Evolutionary conservation across 2,888 invertebrate genomes (phyloP).

Genomic region (Stenotaenia linearis): DNA sequence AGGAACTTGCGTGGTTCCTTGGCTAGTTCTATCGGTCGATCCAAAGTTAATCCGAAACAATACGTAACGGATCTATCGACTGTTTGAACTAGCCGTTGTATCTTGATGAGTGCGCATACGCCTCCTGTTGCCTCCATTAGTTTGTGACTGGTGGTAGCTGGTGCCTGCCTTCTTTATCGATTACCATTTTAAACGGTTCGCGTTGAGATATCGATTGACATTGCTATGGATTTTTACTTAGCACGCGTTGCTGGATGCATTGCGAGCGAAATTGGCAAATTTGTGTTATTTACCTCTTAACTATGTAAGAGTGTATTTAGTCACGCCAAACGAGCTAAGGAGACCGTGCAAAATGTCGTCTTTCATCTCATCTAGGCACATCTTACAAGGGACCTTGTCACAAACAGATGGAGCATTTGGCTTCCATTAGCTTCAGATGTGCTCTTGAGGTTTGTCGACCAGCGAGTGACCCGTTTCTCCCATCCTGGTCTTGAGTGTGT

Average conservation of each 20-base stretch:
- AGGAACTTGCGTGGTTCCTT: too few species aligned
- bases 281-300: conserved; percentile 4
- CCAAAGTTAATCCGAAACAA: too few species aligned
- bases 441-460: conserved; percentile 13
- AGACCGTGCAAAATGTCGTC: not conserved
- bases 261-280: conserved; percentile 17
- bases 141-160: not conserved
- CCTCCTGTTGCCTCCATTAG: conserved; percentile 19
- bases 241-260: conserved; percentile 12
- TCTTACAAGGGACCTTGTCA: not conserved
- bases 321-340: not conserved
- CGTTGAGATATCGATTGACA: conserved; percentile 1
- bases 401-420: conserved; percentile 26
- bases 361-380: not conserved
- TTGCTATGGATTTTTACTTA: conserved; percentile 10
- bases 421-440: conserved; percentile 26
- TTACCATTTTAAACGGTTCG: conserved; percentile 20
- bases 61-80: too few species aligned
- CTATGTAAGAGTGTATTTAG: not conserved
- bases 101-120: not conserved
- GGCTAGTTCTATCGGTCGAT: too few species aligned
- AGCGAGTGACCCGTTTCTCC: conserved; percentile 4
- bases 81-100: too few species aligned
- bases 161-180: conserved; percentile 3
- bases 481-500: conserved; percentile 15